phyloP scores from a whole-genome alignment of 2,888 invertebrate genomes.

The Brenthis hecate region DNA sequence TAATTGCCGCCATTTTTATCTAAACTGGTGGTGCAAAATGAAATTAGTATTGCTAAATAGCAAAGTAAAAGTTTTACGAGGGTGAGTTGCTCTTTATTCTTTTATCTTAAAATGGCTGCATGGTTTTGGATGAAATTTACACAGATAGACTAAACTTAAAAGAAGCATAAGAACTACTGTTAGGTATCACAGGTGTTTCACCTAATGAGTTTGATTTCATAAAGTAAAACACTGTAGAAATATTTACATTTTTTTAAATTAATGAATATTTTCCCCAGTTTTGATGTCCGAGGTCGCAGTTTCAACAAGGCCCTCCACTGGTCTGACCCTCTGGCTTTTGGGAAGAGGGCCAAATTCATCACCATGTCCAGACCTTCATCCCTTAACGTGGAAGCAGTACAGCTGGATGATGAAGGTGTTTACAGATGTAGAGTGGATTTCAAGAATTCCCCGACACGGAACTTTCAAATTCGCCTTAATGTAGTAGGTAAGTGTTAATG shows the following conservation, averaged over 20 bases:
- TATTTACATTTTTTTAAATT: neutral
- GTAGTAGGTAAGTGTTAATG: constrained; percentile 89
- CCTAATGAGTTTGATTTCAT: too few relatives aligned
- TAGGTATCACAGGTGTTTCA: too few relatives aligned
- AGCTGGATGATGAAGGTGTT: constrained; percentile 91
- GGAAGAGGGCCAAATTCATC: constrained; percentile 92
- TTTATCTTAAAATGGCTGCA: too few relatives aligned
- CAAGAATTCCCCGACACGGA: constrained; percentile 92
- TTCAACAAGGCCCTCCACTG: constrained; percentile 91
- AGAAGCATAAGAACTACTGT: too few relatives aligned
- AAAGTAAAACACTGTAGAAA: too few relatives aligned
- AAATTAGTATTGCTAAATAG: too few relatives aligned
- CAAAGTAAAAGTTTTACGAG: too few relatives aligned
- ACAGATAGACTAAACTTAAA: too few relatives aligned
- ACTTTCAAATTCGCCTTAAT: constrained; percentile 92
- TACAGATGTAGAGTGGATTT: constrained; percentile 95
- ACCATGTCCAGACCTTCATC: constrained; percentile 90
- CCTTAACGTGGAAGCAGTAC: constrained; percentile 90
- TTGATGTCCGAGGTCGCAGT: constrained; percentile 91
- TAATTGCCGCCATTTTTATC: too few relatives aligned
- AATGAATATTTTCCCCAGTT: constrained; percentile 72
- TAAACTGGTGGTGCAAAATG: too few relatives aligned
- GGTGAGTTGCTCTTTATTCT: too few relatives aligned
- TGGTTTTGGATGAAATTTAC: too few relatives aligned
- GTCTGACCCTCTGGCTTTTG: constrained; percentile 92